Conservation (phyloP, 2,113 vertebrate genomes). For the Bettongia penicillata region DNA sequence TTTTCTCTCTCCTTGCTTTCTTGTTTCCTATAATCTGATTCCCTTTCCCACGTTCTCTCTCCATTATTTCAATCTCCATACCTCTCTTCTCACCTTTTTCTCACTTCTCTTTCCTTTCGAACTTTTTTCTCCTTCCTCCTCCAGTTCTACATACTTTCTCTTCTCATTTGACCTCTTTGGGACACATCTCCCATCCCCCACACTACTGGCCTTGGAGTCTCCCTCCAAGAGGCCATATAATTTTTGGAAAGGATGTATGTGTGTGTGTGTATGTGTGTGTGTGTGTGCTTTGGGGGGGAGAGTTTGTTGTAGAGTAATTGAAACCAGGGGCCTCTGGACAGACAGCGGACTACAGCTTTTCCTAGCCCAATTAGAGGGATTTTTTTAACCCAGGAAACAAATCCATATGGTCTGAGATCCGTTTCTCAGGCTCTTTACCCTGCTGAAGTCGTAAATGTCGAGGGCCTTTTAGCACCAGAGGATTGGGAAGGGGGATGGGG, state of each 20-base stretch:
- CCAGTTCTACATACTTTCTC: neutral
- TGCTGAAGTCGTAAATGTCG: conserved; percentile 76
- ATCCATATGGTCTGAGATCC: conserved; percentile 76
- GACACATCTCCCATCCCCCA: neutral
- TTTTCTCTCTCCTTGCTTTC: neutral
- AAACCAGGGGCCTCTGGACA: conserved; percentile 71
- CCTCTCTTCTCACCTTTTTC: neutral
- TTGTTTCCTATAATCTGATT: fast-evolving
- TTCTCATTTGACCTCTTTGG: neutral
- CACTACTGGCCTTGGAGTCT: fast-evolving
- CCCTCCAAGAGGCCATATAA: neutral
- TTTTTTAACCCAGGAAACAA: conserved; percentile 73
- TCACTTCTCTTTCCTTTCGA: neutral
- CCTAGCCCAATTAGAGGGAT: conserved; percentile 71
- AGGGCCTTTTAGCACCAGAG: conserved; percentile 74
- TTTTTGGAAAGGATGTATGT: neutral
- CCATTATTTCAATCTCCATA: neutral
- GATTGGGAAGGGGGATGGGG: conserved; percentile 38
- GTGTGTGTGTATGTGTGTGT: neutral
- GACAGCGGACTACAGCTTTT: conserved; percentile 64
- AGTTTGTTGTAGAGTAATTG: conserved; percentile 52
- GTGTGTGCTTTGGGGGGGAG: neutral
- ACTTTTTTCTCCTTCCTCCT: neutral
- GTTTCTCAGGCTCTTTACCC: conserved; percentile 80
- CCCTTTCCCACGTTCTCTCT: neutral